Conservation (phyloP, 1,140 invertebrate genomes). For the Neodiprion lecontei region DNA sequence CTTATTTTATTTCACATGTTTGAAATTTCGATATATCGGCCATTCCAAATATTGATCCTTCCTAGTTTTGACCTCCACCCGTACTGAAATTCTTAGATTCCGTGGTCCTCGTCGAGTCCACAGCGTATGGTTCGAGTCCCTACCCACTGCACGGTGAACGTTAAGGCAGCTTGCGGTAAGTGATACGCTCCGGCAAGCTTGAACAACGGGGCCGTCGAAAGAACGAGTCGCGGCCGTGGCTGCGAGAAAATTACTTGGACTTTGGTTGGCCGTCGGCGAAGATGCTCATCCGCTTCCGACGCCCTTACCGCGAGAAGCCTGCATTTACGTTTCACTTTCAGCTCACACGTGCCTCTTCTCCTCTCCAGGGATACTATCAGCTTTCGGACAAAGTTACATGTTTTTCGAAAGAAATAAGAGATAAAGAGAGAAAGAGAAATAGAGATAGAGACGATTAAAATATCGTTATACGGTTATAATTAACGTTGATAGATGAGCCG, state of each 20-base stretch:
- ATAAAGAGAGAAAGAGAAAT: constrained; percentile 12
- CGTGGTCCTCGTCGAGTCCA: too few relatives aligned
- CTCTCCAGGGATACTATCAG: too few relatives aligned
- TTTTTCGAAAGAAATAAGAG: constrained; percentile 11
- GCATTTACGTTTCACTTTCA: background rate
- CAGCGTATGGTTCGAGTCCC: too few relatives aligned
- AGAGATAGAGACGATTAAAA: constrained; percentile 7
- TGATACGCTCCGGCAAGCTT: background rate
- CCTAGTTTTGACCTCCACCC: too few relatives aligned
- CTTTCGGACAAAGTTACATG: too few relatives aligned
- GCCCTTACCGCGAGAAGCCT: background rate
- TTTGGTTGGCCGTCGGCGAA: background rate
- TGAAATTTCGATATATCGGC: too few relatives aligned
- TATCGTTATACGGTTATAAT: constrained; percentile 18
- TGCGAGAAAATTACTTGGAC: background rate
- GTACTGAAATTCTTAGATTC: too few relatives aligned
- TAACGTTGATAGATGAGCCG: constrained; percentile 12
- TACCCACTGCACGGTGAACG: too few relatives aligned
- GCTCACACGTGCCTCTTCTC: background rate
- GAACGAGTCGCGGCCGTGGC: background rate
- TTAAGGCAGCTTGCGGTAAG: background rate
- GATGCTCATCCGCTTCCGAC: background rate
- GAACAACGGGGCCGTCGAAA: background rate
- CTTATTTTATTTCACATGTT: too few relatives aligned
- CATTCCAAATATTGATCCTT: too few relatives aligned